phyloP scores from a whole-genome alignment of 1,140 invertebrate genomes.

The Solen grandis region DNA sequence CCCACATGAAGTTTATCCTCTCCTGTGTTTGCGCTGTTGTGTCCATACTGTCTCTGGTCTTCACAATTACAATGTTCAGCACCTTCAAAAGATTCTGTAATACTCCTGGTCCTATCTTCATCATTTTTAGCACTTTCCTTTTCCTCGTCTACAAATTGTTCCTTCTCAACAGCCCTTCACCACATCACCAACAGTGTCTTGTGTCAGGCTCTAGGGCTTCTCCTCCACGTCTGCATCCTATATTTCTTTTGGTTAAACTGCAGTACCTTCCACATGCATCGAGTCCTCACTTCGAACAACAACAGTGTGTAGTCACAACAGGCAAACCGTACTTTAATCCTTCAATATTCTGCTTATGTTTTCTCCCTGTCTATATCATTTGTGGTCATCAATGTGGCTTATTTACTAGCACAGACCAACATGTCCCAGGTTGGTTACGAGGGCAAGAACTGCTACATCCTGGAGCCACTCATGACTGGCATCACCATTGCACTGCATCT shows the following conservation, averaged over 20 bases:
- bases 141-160: neutral
- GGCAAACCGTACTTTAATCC: neutral
- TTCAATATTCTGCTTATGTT: conserved; percentile 2
- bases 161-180: neutral
- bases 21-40: too few species aligned
- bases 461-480: too few species aligned
- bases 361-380: neutral
- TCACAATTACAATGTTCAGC: conserved; percentile 9
- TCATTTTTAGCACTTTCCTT: conserved; percentile 1
- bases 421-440: neutral
- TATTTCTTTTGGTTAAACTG: conserved; percentile 25
- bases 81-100: neutral
- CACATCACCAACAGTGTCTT: neutral
- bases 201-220: conserved; percentile 10
- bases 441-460: too few species aligned
- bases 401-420: neutral
- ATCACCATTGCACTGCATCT: conserved; percentile 14
- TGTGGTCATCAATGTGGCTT: conserved; percentile 4
- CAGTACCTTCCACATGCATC: conserved; percentile 27
- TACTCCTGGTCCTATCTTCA: conserved; percentile 23
- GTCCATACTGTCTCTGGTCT: conserved; percentile 12
- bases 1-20: too few species aligned
- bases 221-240: neutral
- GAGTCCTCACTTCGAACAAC: conserved; percentile 10
- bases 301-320: neutral